Evolutionary conservation across 92 coral and sea anemone species (phyloP).

Genomic region (Micromussa lordhowensis): DNA sequence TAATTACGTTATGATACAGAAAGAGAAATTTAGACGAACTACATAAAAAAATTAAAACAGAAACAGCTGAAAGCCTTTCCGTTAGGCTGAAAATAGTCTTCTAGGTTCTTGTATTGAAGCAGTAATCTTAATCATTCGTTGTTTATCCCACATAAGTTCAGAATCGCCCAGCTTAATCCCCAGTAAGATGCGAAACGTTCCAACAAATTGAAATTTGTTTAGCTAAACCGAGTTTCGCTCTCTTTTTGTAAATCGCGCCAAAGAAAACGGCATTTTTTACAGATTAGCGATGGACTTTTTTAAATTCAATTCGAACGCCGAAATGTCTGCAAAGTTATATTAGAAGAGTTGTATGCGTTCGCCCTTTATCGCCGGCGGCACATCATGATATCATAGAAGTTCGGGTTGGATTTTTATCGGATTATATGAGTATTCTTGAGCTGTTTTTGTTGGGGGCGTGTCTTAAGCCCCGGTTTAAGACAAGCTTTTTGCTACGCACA

Average conservation of each 20-base stretch:
- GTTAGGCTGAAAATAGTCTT: background rate
- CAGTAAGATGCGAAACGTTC: background rate
- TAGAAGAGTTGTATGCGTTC: background rate
- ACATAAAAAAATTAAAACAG: background rate
- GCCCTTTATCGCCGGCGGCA: background rate
- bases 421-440: background rate
- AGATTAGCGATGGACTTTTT: background rate
- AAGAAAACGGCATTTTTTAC: background rate
- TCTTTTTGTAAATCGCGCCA: background rate
- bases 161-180: conserved; percentile 1
- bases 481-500: background rate
- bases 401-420: background rate
- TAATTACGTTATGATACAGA: conserved; percentile 48
- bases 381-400: background rate
- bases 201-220: background rate
- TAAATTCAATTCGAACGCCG: background rate
- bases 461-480: background rate
- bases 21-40: background rate
- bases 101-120: background rate
- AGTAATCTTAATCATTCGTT: background rate
- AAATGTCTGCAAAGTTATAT: too few relatives aligned
- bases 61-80: background rate
- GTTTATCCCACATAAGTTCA: background rate
- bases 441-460: background rate
- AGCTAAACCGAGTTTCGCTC: background rate